Evolutionary conservation across 2,113 vertebrate species (phyloP).

Genomic region (Chaetodon auriga): DNA sequence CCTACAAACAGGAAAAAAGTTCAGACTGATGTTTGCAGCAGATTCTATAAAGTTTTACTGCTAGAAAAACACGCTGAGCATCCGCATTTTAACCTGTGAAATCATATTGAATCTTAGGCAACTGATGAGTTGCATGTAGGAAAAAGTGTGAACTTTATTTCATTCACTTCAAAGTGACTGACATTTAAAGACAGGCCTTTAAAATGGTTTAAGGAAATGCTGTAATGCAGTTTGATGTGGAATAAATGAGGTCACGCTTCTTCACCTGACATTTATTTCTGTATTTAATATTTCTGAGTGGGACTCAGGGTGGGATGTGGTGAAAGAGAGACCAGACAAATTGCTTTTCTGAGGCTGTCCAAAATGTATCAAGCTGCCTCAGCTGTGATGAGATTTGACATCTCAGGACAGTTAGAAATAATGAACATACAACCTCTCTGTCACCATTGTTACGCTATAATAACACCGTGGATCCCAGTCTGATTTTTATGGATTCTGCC

Average conservation of each 20-base stretch:
- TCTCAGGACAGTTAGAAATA: not conserved
- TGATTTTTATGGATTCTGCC: not conserved
- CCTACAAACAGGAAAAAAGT: too few relatives aligned
- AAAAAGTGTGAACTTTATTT: too few relatives aligned
- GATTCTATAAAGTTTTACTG: too few relatives aligned
- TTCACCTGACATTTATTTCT: not conserved
- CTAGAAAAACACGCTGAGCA: too few relatives aligned
- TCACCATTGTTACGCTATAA: too few relatives aligned
- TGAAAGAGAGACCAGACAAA: not conserved
- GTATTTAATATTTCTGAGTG: not conserved
- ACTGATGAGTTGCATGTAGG: too few relatives aligned
- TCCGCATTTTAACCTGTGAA: too few relatives aligned
- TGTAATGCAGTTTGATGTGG: not conserved
- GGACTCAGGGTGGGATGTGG: not conserved
- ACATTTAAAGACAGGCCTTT: too few relatives aligned
- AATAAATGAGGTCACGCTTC: too few relatives aligned
- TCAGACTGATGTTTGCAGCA: too few relatives aligned
- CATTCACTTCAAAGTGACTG: too few relatives aligned
- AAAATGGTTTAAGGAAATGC: not conserved
- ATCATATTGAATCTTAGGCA: too few relatives aligned
- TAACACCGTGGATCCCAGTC: not conserved
- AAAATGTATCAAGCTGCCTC: not conserved
- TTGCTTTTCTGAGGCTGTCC: constrained; percentile 6
- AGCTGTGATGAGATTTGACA: constrained; percentile 20
- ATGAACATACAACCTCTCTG: constrained; percentile 7